Conservation (phyloP, 2,888 invertebrate genomes). For the Callimorpha dominula region DNA sequence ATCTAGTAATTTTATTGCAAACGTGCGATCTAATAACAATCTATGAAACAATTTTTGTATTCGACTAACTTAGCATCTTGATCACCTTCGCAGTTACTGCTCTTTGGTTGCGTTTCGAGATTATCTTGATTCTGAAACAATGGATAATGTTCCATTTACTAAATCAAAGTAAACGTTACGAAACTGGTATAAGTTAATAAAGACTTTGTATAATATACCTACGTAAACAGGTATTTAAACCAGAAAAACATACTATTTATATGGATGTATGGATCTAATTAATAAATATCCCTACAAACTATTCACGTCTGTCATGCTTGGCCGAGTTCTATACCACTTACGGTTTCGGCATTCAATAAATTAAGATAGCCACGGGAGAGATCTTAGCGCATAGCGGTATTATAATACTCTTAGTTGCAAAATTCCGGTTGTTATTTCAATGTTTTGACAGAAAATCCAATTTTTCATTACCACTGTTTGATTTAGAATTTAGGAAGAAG, state of each 20-base stretch:
- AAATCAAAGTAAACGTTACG: constrained; percentile 11
- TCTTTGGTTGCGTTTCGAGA: constrained; percentile 38
- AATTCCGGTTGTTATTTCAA: neutral
- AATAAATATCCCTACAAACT: too few relatives aligned
- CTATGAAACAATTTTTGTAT: constrained; percentile 60
- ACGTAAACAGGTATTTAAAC: too few relatives aligned
- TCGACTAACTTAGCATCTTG: constrained; percentile 46
- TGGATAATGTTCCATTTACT: constrained; percentile 35
- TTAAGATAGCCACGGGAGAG: neutral
- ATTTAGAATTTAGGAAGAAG: neutral
- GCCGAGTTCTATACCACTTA: too few relatives aligned
- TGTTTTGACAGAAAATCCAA: neutral
- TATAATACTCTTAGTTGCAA: neutral
- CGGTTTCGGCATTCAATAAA: neutral
- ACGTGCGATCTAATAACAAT: constrained; percentile 55
- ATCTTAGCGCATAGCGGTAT: fast-evolving
- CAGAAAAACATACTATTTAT: too few relatives aligned
- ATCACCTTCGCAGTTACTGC: constrained; percentile 46
- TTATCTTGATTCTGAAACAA: constrained; percentile 59
- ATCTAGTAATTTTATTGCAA: constrained; percentile 39
- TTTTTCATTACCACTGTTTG: neutral
- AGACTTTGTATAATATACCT: neutral
- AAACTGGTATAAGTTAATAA: neutral
- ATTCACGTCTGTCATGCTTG: too few relatives aligned
- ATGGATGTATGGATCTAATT: too few relatives aligned